These are phyloP conservation scores for Ormyrus pomaceus DNA, from an alignment of 2,888 invertebrate genomes.

Conservation along the genomic window DNA sequence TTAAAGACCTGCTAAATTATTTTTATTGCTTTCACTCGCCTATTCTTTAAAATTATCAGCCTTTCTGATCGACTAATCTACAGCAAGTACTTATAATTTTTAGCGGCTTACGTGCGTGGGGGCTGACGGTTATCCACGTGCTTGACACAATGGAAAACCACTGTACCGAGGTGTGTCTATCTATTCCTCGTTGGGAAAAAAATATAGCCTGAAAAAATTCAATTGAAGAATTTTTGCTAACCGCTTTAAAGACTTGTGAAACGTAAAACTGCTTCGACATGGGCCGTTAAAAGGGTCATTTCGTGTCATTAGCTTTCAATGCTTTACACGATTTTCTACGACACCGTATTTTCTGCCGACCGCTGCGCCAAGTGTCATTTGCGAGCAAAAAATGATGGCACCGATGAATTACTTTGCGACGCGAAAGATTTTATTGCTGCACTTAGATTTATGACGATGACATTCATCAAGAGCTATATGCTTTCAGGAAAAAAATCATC, in stretches of 20 bases:
- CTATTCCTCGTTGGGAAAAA: not conserved
- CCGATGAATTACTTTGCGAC: not conserved
- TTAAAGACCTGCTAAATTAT: no score
- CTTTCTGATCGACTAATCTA: not conserved
- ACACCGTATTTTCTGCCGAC: not conserved
- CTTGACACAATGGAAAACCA: slow-evolving; percentile 28
- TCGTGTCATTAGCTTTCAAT: slow-evolving; percentile 28
- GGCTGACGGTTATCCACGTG: not conserved
- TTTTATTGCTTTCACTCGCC: no score
- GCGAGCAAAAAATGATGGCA: not conserved
- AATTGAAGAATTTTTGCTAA: slow-evolving; percentile 28
- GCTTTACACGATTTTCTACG: slow-evolving; percentile 32
- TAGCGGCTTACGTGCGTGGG: not conserved
- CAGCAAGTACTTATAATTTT: slow-evolving; percentile 6
- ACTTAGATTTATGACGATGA: slow-evolving; percentile 35
- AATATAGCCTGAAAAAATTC: slow-evolving; percentile 15
- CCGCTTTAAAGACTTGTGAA: slow-evolving; percentile 17
- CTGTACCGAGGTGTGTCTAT: not conserved
- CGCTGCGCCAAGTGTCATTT: not conserved
- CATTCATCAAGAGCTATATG: not conserved
- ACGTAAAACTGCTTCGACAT: slow-evolving; percentile 18
- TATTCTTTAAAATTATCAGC: not conserved
- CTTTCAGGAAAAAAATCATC: slow-evolving; percentile 12
- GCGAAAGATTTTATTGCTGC: not conserved
- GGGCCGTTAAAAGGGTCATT: slow-evolving; percentile 32